Percentiles rank a stretch among this genome's conserved stretches.
Evolutionary conservation across 2,797 vertebrate species (phyloP).

Genomic region (Bufotes viridis): DNA sequence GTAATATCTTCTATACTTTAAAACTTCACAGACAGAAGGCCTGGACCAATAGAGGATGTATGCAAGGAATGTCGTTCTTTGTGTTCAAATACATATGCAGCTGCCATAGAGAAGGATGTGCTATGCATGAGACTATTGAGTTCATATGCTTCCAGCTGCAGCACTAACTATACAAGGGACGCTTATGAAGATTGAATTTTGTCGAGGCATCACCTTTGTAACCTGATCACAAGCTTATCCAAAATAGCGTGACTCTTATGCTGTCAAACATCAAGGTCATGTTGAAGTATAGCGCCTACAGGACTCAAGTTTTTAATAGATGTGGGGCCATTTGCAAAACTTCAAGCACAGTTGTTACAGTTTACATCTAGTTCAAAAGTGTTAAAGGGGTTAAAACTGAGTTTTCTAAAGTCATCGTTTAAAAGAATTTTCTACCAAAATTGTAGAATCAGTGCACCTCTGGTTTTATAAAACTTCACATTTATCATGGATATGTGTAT

Average conservation of each 20-base stretch:
- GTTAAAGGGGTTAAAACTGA: neutral
- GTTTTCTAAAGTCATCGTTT: neutral
- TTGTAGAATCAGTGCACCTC: neutral
- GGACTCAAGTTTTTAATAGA: slow-evolving; percentile 15
- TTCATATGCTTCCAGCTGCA: neutral
- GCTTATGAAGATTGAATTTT: slow-evolving; percentile 13
- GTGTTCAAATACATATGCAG: neutral
- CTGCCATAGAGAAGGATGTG: neutral
- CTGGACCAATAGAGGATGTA: neutral
- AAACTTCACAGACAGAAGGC: neutral
- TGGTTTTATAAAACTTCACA: too few relatives aligned
- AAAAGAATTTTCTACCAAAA: neutral
- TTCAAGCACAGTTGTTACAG: slow-evolving; percentile 8
- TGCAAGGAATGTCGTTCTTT: neutral
- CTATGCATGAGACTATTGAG: neutral
- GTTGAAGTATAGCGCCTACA: neutral
- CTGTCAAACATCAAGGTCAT: slow-evolving; percentile 40
- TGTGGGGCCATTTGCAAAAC: slow-evolving; percentile 7
- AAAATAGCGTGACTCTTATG: slow-evolving; percentile 22
- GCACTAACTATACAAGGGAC: slow-evolving; percentile 19
- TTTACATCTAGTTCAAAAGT: neutral
- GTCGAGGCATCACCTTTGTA: slow-evolving; percentile 18
- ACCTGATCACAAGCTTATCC: slow-evolving; percentile 33
- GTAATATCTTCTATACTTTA: neutral
- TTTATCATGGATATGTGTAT: too few relatives aligned